Evolutionary conservation across 2,797 vertebrate species (phyloP), one percentile per base, ranked within the genome.

Genomic region (Acrossocheilus wenchowensis): DNA sequence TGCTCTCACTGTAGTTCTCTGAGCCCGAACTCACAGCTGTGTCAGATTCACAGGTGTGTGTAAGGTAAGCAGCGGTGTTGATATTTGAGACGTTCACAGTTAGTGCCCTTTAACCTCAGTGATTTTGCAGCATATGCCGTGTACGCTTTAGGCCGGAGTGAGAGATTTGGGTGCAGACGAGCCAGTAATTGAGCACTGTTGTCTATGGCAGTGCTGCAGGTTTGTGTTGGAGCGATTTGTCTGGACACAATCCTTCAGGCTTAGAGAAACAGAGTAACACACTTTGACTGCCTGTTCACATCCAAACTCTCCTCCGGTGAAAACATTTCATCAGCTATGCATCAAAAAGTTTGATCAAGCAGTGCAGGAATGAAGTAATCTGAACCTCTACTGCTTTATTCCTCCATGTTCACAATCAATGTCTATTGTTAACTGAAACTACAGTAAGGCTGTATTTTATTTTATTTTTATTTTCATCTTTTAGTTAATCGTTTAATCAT

Each of bases 201-300:
- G 91, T 93, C 89, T 86, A 89, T 91, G 91, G 92, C 89, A 86
- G 86, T 84, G 69, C 39, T 83, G 86, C 79, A 54, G 86, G 89
- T 92, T 92, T 89, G 80, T 87, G 89, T 93, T 91, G 92, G 91
- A 91, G 87, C 69, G 54, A 84, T 82, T 82, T 68, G 92, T 84
- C 60, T 69, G 60, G 62, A 78, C 21, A 90, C 91, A 93, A 92
- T 93, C 91, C 90, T 23, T 90, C 89, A 87, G 87, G 73, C 45
- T 39, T 64, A 75, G 10, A 43, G 60, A 84, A 78, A 84, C 62
- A 50, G 72, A 84, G 60, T 26, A 77, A 66, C 34, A 54, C 60
- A 54, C 36, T 84, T 66, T 68, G 41, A 36, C 66, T 62, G 15
- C 45, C 39, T 73, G 11, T 54, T 78, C 60, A 68, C 83, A 50